Evolutionary conservation across 1,140 invertebrate genomes (phyloP).

Genomic region (Drosophila tani): DNA sequence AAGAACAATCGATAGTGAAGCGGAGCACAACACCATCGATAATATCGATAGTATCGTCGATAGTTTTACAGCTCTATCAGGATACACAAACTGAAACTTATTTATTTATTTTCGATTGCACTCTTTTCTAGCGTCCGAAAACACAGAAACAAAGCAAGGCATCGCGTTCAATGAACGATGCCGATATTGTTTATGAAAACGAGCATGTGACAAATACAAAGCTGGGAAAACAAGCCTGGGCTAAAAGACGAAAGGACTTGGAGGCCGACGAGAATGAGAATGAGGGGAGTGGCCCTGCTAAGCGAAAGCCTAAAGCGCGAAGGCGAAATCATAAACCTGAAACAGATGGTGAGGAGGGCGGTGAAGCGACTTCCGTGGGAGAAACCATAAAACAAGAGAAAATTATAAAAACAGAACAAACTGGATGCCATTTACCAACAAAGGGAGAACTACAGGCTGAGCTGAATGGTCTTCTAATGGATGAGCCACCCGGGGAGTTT

Average conservation of each 20-base stretch:
- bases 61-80: too few species aligned
- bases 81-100: background rate
- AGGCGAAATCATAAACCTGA: background rate
- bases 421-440: slow-evolving; percentile 13
- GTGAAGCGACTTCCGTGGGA: background rate
- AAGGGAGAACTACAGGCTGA: slow-evolving; percentile 54
- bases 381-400: slow-evolving; percentile 55
- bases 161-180: slow-evolving; percentile 52
- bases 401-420: slow-evolving; percentile 52
- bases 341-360: background rate
- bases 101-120: background rate
- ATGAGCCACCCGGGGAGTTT: slow-evolving; percentile 32
- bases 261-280: slow-evolving; percentile 34
- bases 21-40: too few species aligned
- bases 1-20: too few species aligned
- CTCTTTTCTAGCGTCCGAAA: slow-evolving; percentile 42
- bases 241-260: slow-evolving; percentile 38
- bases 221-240: slow-evolving; percentile 59
- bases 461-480: slow-evolving; percentile 57
- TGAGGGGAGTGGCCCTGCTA: background rate
- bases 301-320: slow-evolving; percentile 28
- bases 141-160: slow-evolving; percentile 55
- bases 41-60: too few species aligned
- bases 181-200: slow-evolving; percentile 73
- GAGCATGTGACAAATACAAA: slow-evolving; percentile 65